phyloP scores from a whole-genome alignment of 2,113 vertebrate genomes.

The Regulus satrapa region DNA sequence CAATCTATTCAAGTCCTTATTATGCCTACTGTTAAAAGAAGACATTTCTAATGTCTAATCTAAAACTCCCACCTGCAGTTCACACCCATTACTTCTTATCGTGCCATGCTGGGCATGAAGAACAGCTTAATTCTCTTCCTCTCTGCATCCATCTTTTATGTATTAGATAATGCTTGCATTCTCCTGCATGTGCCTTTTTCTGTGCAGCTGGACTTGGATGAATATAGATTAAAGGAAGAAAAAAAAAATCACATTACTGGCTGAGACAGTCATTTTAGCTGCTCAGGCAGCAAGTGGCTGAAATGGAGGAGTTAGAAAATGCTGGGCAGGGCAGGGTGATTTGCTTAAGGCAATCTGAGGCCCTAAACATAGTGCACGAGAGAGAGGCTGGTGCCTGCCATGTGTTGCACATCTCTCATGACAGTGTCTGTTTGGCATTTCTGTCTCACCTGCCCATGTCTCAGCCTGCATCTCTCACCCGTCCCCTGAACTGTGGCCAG shows the following conservation, averaged over 20 bases:
- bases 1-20: not conserved
- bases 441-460: not conserved
- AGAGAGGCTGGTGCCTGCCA: not conserved
- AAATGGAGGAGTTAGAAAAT: slow-evolving; percentile 5
- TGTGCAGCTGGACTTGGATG: not conserved
- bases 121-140: slow-evolving; percentile 33
- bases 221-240: not conserved
- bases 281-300: not conserved
- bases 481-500: not conserved
- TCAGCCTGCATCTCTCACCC: slow-evolving; percentile 7
- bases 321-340: slow-evolving; percentile 1
- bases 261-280: not conserved
- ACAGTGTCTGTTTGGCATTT: slow-evolving; percentile 27
- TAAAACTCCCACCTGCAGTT: slow-evolving; percentile 46
- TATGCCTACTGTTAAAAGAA: slow-evolving; percentile 10
- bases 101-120: not conserved
- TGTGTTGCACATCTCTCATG: slow-evolving; percentile 23
- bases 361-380: not conserved
- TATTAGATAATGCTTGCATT: not conserved
- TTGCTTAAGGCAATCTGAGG: not conserved
- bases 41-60: slow-evolving; percentile 12
- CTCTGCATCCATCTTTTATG: not conserved
- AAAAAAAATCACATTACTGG: not conserved
- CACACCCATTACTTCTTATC: slow-evolving; percentile 42
- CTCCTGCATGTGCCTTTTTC: not conserved